phyloP scores from a whole-genome alignment of 2,888 invertebrate genomes.

The Galeopsomyia nigrocyanea region DNA sequence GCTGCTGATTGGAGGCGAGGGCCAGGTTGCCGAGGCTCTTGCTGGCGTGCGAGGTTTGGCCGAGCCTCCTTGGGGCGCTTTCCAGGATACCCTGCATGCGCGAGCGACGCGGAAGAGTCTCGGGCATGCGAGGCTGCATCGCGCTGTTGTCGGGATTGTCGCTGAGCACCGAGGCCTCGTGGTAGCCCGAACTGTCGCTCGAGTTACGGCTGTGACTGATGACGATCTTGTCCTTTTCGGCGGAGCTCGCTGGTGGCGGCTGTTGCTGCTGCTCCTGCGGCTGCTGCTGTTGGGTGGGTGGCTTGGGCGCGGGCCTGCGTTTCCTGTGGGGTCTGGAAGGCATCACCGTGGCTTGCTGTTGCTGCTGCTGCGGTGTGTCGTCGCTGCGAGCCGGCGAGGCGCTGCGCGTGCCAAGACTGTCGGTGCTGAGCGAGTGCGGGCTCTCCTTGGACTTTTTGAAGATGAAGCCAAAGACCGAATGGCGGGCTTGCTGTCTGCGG shows the following conservation, averaged over 20 bases:
- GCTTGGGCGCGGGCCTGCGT: slow-evolving; percentile 74
- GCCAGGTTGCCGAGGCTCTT: slow-evolving; percentile 65
- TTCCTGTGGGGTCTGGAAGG: slow-evolving; percentile 71
- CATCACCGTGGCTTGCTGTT: slow-evolving; percentile 52
- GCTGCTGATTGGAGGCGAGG: slow-evolving; percentile 50
- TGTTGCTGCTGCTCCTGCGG: slow-evolving; percentile 15
- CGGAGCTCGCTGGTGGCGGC: slow-evolving; percentile 52
- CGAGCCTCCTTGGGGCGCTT: slow-evolving; percentile 58
- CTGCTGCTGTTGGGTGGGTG: slow-evolving; percentile 63
- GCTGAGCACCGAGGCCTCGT: slow-evolving; percentile 77
- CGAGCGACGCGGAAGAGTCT: slow-evolving; percentile 63
- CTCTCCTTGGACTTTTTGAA: slow-evolving; percentile 69
- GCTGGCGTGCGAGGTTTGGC: slow-evolving; percentile 63
- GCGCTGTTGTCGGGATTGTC: slow-evolving; percentile 71
- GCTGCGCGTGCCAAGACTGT: slow-evolving; percentile 69
- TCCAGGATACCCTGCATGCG: slow-evolving; percentile 62
- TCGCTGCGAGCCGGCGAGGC: slow-evolving; percentile 76
- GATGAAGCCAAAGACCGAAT: slow-evolving; percentile 72
- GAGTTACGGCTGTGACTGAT: slow-evolving; percentile 79
- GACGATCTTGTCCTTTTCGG: slow-evolving; percentile 67
- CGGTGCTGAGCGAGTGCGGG: slow-evolving; percentile 70
- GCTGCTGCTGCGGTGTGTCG: slow-evolving; percentile 69
- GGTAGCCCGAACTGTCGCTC: slow-evolving; percentile 81
- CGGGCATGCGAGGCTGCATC: slow-evolving; percentile 19
- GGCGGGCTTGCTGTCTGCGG: slow-evolving; percentile 67